Conservation (phyloP, 2,113 vertebrate genomes). For the Bos javanicus region DNA sequence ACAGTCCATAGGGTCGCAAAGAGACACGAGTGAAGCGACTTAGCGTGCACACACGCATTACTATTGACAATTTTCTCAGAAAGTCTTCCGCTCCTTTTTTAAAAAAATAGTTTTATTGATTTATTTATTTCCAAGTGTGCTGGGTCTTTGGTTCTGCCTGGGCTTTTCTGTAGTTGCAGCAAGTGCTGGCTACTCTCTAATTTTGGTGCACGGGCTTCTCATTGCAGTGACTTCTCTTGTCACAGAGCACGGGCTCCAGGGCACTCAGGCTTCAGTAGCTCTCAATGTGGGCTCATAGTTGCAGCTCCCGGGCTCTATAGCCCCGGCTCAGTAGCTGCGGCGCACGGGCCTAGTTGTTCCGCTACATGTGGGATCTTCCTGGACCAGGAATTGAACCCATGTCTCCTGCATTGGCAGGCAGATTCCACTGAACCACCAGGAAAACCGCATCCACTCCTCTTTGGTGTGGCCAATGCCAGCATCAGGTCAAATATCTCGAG, state of each 20-base stretch:
- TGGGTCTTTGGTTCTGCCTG: neutral
- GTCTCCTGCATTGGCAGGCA: neutral
- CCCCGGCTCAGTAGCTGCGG: neutral
- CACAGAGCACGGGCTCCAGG: rapidly evolving
- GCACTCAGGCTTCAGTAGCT: neutral
- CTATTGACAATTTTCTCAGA: neutral
- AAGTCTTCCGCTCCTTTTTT: neutral
- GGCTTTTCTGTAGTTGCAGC: neutral
- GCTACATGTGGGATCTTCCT: rapidly evolving
- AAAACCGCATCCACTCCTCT: neutral
- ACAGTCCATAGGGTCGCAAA: neutral
- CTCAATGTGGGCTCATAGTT: neutral
- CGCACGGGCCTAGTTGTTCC: rapidly evolving
- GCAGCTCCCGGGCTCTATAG: neutral
- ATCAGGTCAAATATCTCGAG: neutral
- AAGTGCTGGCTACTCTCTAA: neutral
- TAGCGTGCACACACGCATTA: rapidly evolving
- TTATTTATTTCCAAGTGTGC: neutral
- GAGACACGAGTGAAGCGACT: neutral
- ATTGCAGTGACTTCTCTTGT: neutral
- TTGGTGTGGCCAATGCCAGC: neutral
- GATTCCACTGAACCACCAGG: neutral
- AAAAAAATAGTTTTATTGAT: neutral
- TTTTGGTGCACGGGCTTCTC: neutral
- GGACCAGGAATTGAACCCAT: neutral